Evolutionary conservation across 2,113 vertebrate species (phyloP).

Genomic region (Bambusicola thoracicus): DNA sequence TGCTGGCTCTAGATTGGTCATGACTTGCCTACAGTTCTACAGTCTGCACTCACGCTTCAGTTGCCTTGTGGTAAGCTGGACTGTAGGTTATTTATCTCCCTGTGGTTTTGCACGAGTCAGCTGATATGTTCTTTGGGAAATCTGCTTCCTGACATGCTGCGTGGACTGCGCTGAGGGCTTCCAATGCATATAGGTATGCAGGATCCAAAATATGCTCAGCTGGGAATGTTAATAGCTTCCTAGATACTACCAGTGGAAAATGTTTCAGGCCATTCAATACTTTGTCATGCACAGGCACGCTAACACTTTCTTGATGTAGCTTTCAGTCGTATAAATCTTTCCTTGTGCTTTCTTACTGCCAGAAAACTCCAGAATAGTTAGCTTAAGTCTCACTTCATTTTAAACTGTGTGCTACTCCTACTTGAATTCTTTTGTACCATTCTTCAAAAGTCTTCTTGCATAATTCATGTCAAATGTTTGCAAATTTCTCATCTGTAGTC

Average conservation of each 20-base stretch:
- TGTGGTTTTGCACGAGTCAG: not conserved
- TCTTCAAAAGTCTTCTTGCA: conserved; percentile 26
- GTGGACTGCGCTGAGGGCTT: not conserved
- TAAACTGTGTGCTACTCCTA: not conserved
- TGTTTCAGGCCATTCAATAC: not conserved
- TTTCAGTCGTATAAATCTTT: conserved; percentile 5
- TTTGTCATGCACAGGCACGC: not conserved
- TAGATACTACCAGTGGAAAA: not conserved
- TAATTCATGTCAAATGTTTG: conserved; percentile 56
- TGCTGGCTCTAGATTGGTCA: not conserved
- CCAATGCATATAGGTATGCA: not conserved
- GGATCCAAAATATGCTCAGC: not conserved
- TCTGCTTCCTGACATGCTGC: not conserved
- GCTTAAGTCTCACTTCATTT: conserved; percentile 19
- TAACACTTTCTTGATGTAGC: not conserved
- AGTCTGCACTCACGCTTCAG: not conserved
- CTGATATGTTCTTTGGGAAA: not conserved
- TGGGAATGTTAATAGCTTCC: not conserved
- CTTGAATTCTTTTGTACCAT: not conserved
- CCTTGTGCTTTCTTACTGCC: conserved; percentile 14
- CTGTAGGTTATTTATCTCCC: not conserved
- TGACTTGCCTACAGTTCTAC: not conserved
- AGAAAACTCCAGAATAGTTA: not conserved
- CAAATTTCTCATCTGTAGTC: conserved; percentile 45
- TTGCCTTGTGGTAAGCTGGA: not conserved